Base-by-base conservation (phyloP, 2,113 vertebrate species). In the Aepyceros melampus region DNA sequence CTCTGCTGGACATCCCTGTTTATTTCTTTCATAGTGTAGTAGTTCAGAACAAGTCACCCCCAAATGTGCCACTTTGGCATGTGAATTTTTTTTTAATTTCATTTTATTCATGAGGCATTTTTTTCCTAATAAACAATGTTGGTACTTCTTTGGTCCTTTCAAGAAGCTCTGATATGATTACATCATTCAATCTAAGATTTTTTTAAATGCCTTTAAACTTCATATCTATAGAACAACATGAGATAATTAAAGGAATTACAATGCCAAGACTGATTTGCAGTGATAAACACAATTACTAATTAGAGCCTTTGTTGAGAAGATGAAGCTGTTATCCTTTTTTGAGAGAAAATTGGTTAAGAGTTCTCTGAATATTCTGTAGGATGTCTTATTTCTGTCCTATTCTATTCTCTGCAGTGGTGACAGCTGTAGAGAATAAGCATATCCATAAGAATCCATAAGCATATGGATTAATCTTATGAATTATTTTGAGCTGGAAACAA, bases 41-140 rank as follows among this genome's bases (percentile, higher is more conserved):
- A 82, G 49, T 82, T 53, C 19, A 36, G 49, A 53, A 82, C 19
- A n/a, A 82, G 33, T 82, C 31, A 13, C 79, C 19, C 49, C 33
- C n/a, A 53, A 33, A 53, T 82, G 11, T n/a, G 33, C 79, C 33
- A 23, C 31, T 53, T 82, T n/a, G 47, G 10, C 33, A 14, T 53
- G 49, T 82, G 49, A 14, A n/a, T 13, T n/a, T 79, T 19, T 78
- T 78, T 47, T 47, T 51, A 47, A 23, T 84, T 92, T 64, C 83
- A 29, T 87, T 97, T 74, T 97, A 87, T 83, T 86, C 51, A 62
- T 55, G 87, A 96, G 43, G 1, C 15, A 78, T 71, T 96, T 96
- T 71, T 33, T 62, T 55, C 8, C 31, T 87, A 60, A 23, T 84
- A 49, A 93, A 27, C 62, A 74, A 89, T 19, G 11, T 62, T 64